Evolutionary conservation across 2,113 vertebrate species (phyloP).

Genomic region (Ivindomyrus marchei): DNA sequence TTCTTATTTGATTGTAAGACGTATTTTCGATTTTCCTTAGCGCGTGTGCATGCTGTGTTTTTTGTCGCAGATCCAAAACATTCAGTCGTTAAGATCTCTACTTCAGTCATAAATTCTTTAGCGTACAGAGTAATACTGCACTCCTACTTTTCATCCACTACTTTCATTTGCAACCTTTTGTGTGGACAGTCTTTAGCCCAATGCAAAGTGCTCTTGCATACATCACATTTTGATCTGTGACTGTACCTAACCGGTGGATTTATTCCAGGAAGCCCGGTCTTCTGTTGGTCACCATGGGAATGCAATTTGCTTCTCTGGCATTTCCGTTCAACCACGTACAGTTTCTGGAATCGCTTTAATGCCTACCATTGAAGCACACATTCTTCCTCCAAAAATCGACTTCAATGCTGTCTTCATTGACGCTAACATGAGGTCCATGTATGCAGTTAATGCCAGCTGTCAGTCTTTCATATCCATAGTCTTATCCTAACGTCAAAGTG

Average conservation of each 20-base stretch:
- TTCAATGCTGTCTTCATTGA: slow-evolving; percentile 23
- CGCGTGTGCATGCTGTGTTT: slow-evolving; percentile 13
- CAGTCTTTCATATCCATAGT: slow-evolving; percentile 7
- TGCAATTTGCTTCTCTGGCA: not conserved
- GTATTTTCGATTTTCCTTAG: not conserved
- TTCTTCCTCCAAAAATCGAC: slow-evolving; percentile 13
- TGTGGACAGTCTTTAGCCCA: not conserved
- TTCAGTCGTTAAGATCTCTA: slow-evolving; percentile 18
- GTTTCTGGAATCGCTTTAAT: slow-evolving; percentile 15
- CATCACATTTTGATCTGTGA: not conserved
- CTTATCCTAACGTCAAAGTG: not conserved
- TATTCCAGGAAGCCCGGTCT: not conserved
- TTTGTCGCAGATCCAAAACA: slow-evolving; percentile 13
- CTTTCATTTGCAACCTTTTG: not conserved
- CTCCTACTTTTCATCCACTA: not conserved
- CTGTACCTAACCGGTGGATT: slow-evolving; percentile 18
- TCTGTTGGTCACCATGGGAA: not conserved
- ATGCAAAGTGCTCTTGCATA: not conserved
- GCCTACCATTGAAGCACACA: not conserved
- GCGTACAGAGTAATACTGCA: not conserved
- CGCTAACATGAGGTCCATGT: not conserved
- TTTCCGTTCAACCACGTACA: not conserved
- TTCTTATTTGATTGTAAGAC: not conserved
- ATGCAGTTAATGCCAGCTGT: slow-evolving; percentile 12
- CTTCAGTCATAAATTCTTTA: not conserved